Evolutionary conservation across 2,113 vertebrate species (phyloP).

Genomic region (Colaptes auratus): DNA sequence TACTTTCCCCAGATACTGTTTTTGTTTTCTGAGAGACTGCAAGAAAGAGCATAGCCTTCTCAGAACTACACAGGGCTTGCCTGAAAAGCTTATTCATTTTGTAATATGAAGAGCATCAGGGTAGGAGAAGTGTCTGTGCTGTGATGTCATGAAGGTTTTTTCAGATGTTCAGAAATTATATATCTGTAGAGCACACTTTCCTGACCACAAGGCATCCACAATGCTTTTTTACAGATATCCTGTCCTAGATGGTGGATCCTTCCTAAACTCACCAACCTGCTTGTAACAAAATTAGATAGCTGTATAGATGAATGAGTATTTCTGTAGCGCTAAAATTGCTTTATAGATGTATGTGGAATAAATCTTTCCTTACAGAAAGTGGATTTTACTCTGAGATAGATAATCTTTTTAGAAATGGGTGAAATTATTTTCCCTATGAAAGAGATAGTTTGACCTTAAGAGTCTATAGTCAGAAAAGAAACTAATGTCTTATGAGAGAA

Average conservation of each 20-base stretch:
- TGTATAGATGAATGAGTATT: constrained; percentile 9
- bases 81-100: constrained; percentile 24
- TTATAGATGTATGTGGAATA: background rate
- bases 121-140: background rate
- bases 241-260: background rate
- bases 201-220: background rate
- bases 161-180: background rate
- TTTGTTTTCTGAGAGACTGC: background rate
- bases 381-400: background rate
- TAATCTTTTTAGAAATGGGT: background rate
- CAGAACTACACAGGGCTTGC: background rate
- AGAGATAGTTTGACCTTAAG: background rate
- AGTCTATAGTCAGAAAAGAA: background rate
- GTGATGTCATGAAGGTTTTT: background rate
- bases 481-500: background rate
- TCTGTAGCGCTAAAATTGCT: background rate
- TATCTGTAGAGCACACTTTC: constrained; percentile 1
- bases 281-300: constrained; percentile 19
- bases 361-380: background rate
- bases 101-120: background rate
- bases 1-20: background rate
- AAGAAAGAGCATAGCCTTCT: background rate
- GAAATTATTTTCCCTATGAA: constrained; percentile 20
- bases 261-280: constrained; percentile 14
- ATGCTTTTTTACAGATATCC: background rate